These are phyloP conservation scores for Tridacna crocea DNA, from an alignment of 2,888 invertebrate genomes.

Conservation along the genomic window DNA sequence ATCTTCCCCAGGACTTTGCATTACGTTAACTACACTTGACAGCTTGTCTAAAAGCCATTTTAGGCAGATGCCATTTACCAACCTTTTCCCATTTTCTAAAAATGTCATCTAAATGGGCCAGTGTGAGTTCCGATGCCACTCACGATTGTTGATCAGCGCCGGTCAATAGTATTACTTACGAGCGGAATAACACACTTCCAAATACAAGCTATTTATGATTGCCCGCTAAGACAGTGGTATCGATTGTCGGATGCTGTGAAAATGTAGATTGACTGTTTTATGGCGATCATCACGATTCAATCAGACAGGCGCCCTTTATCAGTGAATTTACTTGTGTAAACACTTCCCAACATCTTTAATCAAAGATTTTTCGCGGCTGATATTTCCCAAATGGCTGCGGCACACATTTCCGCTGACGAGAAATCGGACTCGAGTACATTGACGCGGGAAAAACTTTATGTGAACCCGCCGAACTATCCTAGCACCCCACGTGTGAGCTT, in stretches of 20 bases:
- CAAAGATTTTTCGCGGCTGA: background rate
- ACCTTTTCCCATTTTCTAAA: too few species aligned
- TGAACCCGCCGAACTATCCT: constrained; percentile 45
- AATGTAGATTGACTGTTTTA: constrained; percentile 24
- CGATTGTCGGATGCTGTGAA: constrained; percentile 12
- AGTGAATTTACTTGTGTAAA: constrained; percentile 26
- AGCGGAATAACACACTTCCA: background rate
- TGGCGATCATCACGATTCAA: constrained; percentile 18
- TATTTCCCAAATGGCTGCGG: constrained; percentile 35
- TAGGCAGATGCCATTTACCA: too few species aligned
- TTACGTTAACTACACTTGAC: background rate
- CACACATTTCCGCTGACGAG: constrained; percentile 55
- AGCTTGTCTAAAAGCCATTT: background rate
- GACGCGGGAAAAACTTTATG: constrained; percentile 52
- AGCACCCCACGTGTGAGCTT: constrained; percentile 53
- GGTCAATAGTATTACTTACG: constrained; percentile 3
- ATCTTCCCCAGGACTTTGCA: background rate
- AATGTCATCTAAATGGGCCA: too few species aligned
- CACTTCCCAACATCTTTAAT: constrained; percentile 11
- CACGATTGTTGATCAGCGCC: background rate
- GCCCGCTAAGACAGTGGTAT: constrained; percentile 18
- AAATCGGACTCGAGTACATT: constrained; percentile 58
- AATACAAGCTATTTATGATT: background rate
- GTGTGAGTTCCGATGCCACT: background rate
- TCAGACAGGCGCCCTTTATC: constrained; percentile 20